phyloP scores from a whole-genome alignment of 2,888 invertebrate genomes.

The Lasius fuliginosus region DNA sequence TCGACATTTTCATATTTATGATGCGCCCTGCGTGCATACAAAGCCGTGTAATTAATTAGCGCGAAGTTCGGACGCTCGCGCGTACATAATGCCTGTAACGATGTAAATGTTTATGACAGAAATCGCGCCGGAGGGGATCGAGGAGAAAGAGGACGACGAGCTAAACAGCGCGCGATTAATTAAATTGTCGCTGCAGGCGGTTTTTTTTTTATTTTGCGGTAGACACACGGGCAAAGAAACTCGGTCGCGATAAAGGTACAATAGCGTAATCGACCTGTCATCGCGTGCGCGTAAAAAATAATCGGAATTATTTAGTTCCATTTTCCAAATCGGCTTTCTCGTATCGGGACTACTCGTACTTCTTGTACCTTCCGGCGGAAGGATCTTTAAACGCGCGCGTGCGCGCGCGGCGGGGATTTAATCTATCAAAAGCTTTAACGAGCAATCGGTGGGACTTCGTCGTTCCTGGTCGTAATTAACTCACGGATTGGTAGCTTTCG shows the following conservation, averaged over 20 bases:
- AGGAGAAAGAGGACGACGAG: conserved; percentile 8
- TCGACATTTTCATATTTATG: conserved; percentile 35
- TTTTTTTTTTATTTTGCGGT: conserved; percentile 21
- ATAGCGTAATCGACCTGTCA: neutral
- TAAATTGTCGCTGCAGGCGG: conserved; percentile 45
- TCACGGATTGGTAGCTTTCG: conserved; percentile 50
- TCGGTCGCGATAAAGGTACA: neutral
- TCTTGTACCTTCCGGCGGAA: neutral
- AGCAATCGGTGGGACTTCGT: conserved; percentile 43
- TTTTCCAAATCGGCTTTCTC: conserved; percentile 28
- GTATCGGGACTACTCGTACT: neutral
- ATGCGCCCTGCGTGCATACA: neutral
- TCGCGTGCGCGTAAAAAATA: neutral
- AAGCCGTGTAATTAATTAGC: conserved; percentile 48
- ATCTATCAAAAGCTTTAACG: conserved; percentile 57
- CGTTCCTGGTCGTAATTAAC: conserved; percentile 45
- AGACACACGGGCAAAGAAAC: neutral
- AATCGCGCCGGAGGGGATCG: conserved; percentile 19
- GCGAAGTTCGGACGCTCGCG: neutral
- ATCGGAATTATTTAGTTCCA: conserved; percentile 28
- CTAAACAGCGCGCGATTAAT: conserved; percentile 40
- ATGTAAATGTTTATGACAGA: conserved; percentile 44
- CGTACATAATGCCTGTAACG: conserved; percentile 8
- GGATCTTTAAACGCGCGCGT: conserved; percentile 19
- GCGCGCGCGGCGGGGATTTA: conserved; percentile 18